Conservation (phyloP, 2,888 invertebrate genomes). For the Tyria jacobaeae region DNA sequence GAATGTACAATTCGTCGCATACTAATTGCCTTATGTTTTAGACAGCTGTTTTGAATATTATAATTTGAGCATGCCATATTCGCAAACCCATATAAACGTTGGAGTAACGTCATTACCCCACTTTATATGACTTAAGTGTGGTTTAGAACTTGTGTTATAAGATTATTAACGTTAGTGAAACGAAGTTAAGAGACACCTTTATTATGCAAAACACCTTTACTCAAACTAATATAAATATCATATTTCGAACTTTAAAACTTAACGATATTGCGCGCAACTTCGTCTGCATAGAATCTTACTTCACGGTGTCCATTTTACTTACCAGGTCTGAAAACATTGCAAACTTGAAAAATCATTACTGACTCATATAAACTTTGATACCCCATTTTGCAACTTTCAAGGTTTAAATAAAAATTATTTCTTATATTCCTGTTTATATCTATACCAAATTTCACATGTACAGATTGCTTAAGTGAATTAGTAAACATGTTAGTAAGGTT, state of each 20-base stretch:
- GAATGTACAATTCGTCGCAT: neutral
- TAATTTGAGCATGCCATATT: neutral
- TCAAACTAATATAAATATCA: too few relatives aligned
- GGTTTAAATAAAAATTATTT: too few relatives aligned
- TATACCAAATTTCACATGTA: too few relatives aligned
- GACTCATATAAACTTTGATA: too few relatives aligned
- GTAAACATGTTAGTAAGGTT: too few relatives aligned
- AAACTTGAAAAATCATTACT: too few relatives aligned
- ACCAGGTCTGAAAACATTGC: too few relatives aligned
- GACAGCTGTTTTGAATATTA: neutral
- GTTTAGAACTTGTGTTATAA: neutral
- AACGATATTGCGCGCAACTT: neutral
- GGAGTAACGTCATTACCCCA: constrained; percentile 35
- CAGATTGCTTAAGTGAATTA: too few relatives aligned
- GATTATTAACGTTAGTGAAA: neutral
- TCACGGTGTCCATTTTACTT: too few relatives aligned
- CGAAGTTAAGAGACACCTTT: neutral
- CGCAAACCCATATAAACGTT: constrained; percentile 4
- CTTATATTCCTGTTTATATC: too few relatives aligned
- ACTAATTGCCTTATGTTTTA: neutral
- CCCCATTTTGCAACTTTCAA: too few relatives aligned
- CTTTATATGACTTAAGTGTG: constrained; percentile 15
- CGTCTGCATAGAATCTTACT: too few relatives aligned
- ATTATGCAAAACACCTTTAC: neutral
- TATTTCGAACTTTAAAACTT: neutral